phyloP scores from a whole-genome alignment of 2,797 vertebrate genomes.

The Microctenopoma stevenorrisi region DNA sequence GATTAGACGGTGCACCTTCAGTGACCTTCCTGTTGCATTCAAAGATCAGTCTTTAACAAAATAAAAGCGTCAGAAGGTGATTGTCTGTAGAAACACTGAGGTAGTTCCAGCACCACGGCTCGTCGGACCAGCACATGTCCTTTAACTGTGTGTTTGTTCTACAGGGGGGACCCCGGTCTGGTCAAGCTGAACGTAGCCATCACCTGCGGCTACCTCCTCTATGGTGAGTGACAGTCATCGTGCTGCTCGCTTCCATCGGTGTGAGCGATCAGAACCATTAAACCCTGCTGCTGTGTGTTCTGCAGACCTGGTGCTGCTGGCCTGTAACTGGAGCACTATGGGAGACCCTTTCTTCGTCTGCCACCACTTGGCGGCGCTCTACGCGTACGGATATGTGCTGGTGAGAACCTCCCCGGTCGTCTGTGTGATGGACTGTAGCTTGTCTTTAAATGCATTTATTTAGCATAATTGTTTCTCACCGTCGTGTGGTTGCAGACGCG shows the following conservation, averaged over 20 bases:
- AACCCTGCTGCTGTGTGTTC: neutral
- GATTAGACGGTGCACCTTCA: constrained; percentile 41
- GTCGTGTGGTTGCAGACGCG: constrained; percentile 73
- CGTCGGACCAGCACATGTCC: neutral
- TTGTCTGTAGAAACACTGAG: neutral
- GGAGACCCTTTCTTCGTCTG: constrained; percentile 87
- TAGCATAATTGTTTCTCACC: no score
- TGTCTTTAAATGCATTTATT: no score
- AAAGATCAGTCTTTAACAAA: neutral
- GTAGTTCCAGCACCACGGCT: neutral
- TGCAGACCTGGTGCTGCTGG: constrained; percentile 85
- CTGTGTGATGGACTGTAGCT: no score
- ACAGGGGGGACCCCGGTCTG: constrained; percentile 84
- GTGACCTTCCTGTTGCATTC: constrained; percentile 25
- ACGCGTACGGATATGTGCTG: constrained; percentile 90
- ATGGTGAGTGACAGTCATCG: constrained; percentile 75
- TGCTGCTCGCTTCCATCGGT: neutral
- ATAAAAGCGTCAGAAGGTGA: neutral
- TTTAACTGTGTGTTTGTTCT: constrained; percentile 48
- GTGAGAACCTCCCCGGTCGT: constrained; percentile 68
- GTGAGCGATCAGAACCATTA: neutral
- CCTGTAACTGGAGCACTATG: constrained; percentile 86
- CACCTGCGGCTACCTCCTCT: constrained; percentile 87
- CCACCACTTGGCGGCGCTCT: constrained; percentile 89
- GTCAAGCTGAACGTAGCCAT: constrained; percentile 88